Conservation (phyloP, 2,888 invertebrate species). For the Hemaris fuciformis region DNA sequence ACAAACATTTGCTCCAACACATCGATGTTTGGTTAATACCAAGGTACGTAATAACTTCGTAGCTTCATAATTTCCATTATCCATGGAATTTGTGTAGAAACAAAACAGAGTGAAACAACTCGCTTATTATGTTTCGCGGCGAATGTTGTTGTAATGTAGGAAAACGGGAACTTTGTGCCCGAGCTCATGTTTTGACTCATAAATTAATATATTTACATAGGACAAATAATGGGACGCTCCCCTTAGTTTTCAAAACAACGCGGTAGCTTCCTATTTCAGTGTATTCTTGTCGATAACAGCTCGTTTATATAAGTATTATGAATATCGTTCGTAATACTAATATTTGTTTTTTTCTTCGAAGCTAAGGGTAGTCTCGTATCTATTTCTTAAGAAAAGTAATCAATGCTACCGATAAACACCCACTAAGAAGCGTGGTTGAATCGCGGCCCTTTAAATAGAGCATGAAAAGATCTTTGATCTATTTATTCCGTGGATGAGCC, state of each 20-base stretch:
- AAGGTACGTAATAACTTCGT: slow-evolving; percentile 22
- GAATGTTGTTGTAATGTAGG: slow-evolving; percentile 47
- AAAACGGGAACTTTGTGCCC: slow-evolving; percentile 39
- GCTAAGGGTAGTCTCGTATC: too few species aligned
- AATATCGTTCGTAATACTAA: too few species aligned
- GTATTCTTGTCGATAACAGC: too few species aligned
- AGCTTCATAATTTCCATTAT: slow-evolving; percentile 35
- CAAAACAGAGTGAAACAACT: slow-evolving; percentile 43
- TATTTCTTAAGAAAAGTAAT: too few species aligned
- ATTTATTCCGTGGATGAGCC: too few species aligned
- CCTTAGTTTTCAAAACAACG: slow-evolving; percentile 18
- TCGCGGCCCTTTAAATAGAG: too few species aligned
- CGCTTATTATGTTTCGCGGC: slow-evolving; percentile 40
- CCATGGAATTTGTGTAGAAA: slow-evolving; percentile 42
- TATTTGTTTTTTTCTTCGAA: too few species aligned
- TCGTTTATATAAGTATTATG: too few species aligned
- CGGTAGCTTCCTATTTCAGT: too few species aligned
- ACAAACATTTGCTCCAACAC: slow-evolving; percentile 12
- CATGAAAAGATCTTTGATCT: too few species aligned
- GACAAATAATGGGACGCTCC: slow-evolving; percentile 27
- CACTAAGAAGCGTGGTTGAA: too few species aligned
- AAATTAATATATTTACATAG: slow-evolving; percentile 41
- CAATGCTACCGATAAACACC: too few species aligned
- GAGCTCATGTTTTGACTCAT: slow-evolving; percentile 38
- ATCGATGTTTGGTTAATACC: slow-evolving; percentile 17